phyloP scores from a whole-genome alignment of 2,888 invertebrate genomes.

The Sthenelais limicola region DNA sequence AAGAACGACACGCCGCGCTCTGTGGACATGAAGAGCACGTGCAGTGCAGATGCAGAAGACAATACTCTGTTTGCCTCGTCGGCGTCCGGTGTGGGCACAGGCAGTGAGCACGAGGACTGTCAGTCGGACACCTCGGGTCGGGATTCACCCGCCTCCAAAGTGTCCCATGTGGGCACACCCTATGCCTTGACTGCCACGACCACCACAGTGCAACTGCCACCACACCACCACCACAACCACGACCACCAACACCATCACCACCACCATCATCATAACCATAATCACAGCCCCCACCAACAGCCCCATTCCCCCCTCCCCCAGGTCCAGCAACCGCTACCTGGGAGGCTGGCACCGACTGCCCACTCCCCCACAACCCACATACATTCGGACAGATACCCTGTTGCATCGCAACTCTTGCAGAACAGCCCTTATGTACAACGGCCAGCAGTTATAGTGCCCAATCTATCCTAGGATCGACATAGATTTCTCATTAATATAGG shows the following conservation, averaged over 20 bases:
- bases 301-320: no score
- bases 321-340: no score
- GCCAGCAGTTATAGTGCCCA: conserved; percentile 23
- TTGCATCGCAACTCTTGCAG: conserved; percentile 22
- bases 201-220: no score
- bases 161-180: no score
- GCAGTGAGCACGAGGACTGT: conserved; percentile 1
- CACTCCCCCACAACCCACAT: neutral
- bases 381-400: conserved; percentile 12
- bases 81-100: neutral
- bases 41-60: neutral
- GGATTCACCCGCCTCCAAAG: neutral
- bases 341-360: no score
- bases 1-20: neutral
- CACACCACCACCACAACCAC: conserved; percentile 13
- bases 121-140: neutral
- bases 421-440: neutral
- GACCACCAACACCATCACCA: conserved; percentile 8
- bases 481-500: conserved; percentile 12
- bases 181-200: conserved; percentile 11
- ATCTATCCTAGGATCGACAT: conserved; percentile 17
- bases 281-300: no score
- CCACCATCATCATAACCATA: neutral
- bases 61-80: conserved; percentile 15
- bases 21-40: neutral